phyloP scores from a whole-genome alignment of 30 jellyfish, hydroid and myxozoan species.

The Cassiopea andromeda region DNA sequence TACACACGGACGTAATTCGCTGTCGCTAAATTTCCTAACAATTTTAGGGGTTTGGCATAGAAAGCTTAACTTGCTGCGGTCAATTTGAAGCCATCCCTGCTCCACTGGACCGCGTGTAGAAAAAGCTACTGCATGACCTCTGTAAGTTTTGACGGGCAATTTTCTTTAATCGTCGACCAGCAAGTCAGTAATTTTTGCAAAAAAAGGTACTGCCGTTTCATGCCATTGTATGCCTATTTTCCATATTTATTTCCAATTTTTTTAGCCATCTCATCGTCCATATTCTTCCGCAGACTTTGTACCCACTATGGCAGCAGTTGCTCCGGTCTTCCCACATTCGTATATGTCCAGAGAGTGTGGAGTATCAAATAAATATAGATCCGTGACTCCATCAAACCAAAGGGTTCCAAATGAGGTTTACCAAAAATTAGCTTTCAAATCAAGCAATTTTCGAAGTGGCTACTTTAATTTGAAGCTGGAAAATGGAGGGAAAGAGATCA shows the following conservation, averaged over 20 bases:
- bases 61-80: too few species aligned
- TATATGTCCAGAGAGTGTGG: slow-evolving; percentile 92
- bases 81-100: too few species aligned
- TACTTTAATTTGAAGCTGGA: slow-evolving; percentile 75
- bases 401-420: slow-evolving; percentile 75
- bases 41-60: too few species aligned
- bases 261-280: background rate
- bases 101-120: too few species aligned
- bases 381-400: slow-evolving; percentile 19
- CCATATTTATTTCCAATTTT: background rate
- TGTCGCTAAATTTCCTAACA: too few species aligned
- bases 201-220: too few species aligned
- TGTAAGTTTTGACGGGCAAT: too few species aligned
- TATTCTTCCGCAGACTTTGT: slow-evolving; percentile 26
- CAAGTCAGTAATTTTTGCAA: too few species aligned
- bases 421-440: slow-evolving; percentile 66
- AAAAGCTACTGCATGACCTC: too few species aligned
- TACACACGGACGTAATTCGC: too few species aligned
- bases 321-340: slow-evolving; percentile 78
- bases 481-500: slow-evolving; percentile 67
- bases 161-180: too few species aligned
- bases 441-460: slow-evolving; percentile 75
- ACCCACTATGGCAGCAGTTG: slow-evolving; percentile 78
- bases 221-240: too few species aligned
- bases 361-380: slow-evolving; percentile 50